phyloP scores from a whole-genome alignment of 23 tunicate species.

The Halocynthia aurantium region DNA sequence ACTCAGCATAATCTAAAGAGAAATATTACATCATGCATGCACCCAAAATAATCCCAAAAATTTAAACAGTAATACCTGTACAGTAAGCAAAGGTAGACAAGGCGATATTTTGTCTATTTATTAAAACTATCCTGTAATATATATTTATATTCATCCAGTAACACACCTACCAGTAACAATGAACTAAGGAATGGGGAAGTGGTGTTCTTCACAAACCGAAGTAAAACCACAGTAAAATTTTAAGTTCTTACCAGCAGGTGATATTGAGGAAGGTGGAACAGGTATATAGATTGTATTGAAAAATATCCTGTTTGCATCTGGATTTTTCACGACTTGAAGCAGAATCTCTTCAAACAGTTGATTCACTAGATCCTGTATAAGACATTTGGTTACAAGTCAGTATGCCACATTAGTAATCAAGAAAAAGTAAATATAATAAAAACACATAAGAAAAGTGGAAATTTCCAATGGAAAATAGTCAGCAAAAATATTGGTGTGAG shows the following conservation, averaged over 20 bases:
- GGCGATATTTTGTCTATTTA: no score
- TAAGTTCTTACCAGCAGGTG: constrained; percentile 19
- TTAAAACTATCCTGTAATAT: no score
- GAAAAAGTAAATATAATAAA: no score
- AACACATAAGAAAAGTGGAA: no score
- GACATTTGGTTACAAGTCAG: no score
- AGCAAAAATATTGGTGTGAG: no score
- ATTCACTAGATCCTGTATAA: constrained; percentile 35
- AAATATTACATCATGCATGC: no score
- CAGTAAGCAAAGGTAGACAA: no score
- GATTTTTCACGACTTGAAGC: constrained; percentile 13
- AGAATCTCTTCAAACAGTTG: constrained; percentile 46
- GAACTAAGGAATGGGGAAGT: neutral
- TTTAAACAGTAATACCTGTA: no score
- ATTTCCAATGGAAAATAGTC: no score
- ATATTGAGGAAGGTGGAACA: constrained; percentile 27
- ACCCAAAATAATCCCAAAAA: neutral
- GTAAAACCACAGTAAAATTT: neutral
- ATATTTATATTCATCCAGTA: no score
- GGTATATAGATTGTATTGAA: constrained; percentile 32
- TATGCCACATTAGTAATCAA: no score
- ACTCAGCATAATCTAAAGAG: constrained; percentile 31
- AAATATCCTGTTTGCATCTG: neutral
- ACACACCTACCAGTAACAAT: neutral
- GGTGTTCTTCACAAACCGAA: neutral